Percentiles rank a stretch among this genome's conserved stretches.
Conservation (phyloP, 2,113 vertebrate species). For the Synodontis membranacea region DNA sequence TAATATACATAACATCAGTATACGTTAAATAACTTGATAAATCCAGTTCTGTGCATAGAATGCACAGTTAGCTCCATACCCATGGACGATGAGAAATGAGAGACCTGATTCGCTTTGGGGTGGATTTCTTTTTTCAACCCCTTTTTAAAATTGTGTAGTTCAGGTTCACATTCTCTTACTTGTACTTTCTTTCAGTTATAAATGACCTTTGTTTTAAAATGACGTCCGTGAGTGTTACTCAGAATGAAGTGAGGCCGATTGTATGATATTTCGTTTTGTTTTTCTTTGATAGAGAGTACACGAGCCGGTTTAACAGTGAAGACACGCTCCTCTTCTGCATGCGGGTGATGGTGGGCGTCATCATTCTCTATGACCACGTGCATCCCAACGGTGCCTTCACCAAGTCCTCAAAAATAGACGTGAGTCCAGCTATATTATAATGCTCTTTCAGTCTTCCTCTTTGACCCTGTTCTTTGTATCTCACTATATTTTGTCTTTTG, state of each 20-base stretch:
- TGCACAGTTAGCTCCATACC: background rate
- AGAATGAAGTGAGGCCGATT: background rate
- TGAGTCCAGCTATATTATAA: conserved; percentile 67
- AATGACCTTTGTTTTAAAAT: background rate
- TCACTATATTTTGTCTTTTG: background rate
- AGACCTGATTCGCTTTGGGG: background rate
- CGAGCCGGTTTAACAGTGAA: conserved; percentile 92
- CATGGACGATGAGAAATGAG: background rate
- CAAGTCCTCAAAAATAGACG: conserved; percentile 97
- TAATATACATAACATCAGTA: background rate
- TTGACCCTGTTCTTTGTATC: background rate
- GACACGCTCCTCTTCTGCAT: conserved; percentile 96
- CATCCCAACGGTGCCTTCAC: conserved; percentile 97
- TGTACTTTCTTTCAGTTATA: background rate
- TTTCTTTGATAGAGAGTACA: conserved; percentile 82
- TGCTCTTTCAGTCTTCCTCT: background rate
- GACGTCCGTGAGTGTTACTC: background rate
- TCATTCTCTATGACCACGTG: conserved; percentile 96
- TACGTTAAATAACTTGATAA: background rate
- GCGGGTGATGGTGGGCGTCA: conserved; percentile 98
- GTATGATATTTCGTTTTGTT: background rate
- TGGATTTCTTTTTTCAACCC: background rate
- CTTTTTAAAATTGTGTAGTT: background rate
- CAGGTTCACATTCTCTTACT: background rate
- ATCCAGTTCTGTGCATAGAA: background rate